phyloP scores from a whole-genome alignment of 2,113 vertebrate species.

The Chaetura pelagica region DNA sequence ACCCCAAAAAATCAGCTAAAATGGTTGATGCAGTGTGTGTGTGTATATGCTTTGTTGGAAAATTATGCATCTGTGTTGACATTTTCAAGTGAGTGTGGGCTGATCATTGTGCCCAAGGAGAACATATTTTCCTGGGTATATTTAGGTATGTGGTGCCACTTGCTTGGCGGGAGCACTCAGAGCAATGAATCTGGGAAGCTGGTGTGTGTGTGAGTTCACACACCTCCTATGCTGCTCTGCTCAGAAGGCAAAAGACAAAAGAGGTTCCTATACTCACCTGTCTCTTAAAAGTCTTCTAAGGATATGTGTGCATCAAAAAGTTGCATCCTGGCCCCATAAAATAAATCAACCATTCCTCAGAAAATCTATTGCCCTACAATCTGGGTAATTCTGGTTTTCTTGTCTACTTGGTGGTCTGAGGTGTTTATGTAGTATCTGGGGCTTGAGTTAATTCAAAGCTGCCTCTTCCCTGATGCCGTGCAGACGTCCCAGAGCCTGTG shows the following conservation, averaged over 20 bases:
- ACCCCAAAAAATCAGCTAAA: neutral
- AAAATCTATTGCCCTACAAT: neutral
- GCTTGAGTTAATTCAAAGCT: neutral
- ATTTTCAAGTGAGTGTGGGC: neutral
- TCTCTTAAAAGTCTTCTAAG: neutral
- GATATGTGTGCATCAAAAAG: neutral
- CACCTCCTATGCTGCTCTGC: neutral
- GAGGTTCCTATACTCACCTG: accelerated
- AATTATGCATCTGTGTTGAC: neutral
- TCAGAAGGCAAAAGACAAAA: neutral
- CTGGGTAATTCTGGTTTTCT: neutral
- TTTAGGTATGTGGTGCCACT: neutral
- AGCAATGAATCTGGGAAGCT: neutral
- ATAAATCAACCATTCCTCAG: neutral
- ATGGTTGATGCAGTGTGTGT: neutral
- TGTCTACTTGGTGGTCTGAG: neutral
- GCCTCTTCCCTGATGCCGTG: neutral
- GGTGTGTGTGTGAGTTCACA: neutral
- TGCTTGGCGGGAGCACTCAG: neutral
- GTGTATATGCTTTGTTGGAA: neutral
- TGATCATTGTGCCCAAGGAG: neutral
- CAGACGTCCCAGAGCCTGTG: accelerated
- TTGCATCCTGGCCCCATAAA: neutral
- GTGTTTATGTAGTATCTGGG: neutral
- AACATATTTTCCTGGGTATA: neutral